Percentiles rank a stretch among this genome's conserved stretches.
phyloP scores from a whole-genome alignment of 2,888 invertebrate genomes.

The Heteromyza rotundicornis region DNA sequence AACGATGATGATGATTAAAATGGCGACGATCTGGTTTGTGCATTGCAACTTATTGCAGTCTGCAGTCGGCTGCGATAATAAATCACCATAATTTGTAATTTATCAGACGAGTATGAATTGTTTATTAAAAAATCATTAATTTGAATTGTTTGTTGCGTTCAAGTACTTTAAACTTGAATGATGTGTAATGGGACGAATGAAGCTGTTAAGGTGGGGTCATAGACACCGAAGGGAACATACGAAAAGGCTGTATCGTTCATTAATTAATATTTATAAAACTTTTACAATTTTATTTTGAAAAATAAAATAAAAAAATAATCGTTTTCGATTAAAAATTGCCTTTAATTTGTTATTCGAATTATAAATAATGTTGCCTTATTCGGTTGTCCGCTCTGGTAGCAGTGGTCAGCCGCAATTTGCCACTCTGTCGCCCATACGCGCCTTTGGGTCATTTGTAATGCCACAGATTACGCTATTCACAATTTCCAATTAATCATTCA shows the following conservation, averaged over 20 bases:
- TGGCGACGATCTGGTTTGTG: not conserved
- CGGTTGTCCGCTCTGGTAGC: not conserved
- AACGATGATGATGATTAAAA: too few species aligned
- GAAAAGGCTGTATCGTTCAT: too few species aligned
- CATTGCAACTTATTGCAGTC: not conserved
- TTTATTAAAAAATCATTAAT: slow-evolving; percentile 50
- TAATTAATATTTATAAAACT: too few species aligned
- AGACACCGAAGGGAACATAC: too few species aligned
- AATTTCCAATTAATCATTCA: not conserved
- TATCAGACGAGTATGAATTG: slow-evolving; percentile 22
- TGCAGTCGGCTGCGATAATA: slow-evolving; percentile 9
- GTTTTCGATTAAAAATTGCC: too few species aligned
- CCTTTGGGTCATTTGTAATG: not conserved
- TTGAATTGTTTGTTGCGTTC: slow-evolving; percentile 38
- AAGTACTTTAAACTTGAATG: slow-evolving; percentile 1
- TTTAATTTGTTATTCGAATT: not conserved
- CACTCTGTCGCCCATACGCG: not conserved
- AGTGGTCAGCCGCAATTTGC: too few species aligned
- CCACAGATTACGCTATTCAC: not conserved
- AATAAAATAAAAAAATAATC: too few species aligned
- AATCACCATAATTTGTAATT: slow-evolving; percentile 23
- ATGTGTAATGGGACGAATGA: not conserved
- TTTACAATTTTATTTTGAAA: too few species aligned
- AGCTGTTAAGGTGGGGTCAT: not conserved
- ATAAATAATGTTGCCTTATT: not conserved